Conservation (phyloP, 1,140 invertebrate genomes). For the Coenobita brevimanus region DNA sequence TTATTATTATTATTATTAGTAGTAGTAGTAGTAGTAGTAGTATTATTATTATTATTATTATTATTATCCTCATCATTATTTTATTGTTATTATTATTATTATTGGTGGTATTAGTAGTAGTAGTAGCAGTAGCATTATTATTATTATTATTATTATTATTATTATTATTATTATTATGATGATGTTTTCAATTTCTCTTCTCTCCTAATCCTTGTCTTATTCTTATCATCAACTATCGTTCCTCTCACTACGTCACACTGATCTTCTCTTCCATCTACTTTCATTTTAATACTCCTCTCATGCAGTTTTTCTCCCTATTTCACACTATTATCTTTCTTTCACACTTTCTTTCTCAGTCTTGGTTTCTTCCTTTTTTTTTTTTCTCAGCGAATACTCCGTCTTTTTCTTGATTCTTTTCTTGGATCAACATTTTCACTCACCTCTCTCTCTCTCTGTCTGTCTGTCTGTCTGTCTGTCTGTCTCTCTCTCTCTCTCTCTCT, state of each 20-base stretch:
- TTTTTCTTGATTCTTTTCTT: not conserved
- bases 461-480: not conserved
- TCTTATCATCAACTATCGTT: not conserved
- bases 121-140: too few species aligned
- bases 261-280: too few species aligned
- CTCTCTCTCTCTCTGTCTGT: not conserved
- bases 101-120: too few species aligned
- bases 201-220: not conserved
- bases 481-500: constrained; percentile 29
- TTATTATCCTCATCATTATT: too few species aligned
- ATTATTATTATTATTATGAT: too few species aligned
- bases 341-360: not conserved
- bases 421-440: not conserved
- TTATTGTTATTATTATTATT: too few species aligned
- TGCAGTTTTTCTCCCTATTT: not conserved
- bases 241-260: too few species aligned
- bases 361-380: not conserved
- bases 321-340: too few species aligned
- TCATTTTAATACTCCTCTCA: not conserved
- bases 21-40: too few species aligned
- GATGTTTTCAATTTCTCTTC: not conserved
- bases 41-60: too few species aligned
- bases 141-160: not conserved
- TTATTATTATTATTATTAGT: too few species aligned
- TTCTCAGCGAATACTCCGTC: not conserved